Base-by-base conservation (phyloP, 2,797 vertebrate genomes). In the Gadopsis marmoratus region DNA sequence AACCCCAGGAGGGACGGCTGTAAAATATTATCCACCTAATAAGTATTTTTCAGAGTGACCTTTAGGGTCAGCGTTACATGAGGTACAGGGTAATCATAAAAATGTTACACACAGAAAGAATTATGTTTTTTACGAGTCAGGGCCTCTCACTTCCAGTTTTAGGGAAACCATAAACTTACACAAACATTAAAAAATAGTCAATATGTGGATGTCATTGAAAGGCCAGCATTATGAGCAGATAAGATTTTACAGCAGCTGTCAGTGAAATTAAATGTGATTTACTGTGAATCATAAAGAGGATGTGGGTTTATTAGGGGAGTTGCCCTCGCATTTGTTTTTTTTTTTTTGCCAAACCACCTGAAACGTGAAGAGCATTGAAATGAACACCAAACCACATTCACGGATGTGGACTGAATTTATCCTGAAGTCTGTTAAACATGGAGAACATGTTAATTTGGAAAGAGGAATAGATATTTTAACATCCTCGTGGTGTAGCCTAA, bases 91-190 rank as follows among this genome's bases (percentile, higher is more conserved):
- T 73, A 53, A 76, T 76, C 89, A 87, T 91, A 87, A 91, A 92
- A 90, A 88, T 35, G 59, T 61, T 88, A 16, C 13, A 81, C 89
- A 89, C 74, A 67, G 83, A 85, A 67, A 78, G 78, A 85, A 74
- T 92, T 88, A 84, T 86, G 81, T 70, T 83, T 58, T 93, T 91
- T 84, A 88, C 7, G 85, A 87, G 77, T 58, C 53, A 14, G 66
- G 85, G 87, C 70, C 83, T 79, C 87, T 71, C 51, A 91, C 89
- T 93, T 93, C 91, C 91, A 91, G 76, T 89, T 91, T 90, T 74
- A 59, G 75, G 92, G 89, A 93, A 94, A 93, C 85, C 85, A 84
- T 94, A 92, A 94, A 93, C 61, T 88, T 91, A 77, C 31, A 31
- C 78, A 86, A 93, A 93, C 81, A 85, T 81, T 47, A 66, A 84